Evolutionary conservation across 2,113 vertebrate genomes (phyloP), one percentile per base, ranked within the genome.

Genomic region (Corapipo altera): DNA sequence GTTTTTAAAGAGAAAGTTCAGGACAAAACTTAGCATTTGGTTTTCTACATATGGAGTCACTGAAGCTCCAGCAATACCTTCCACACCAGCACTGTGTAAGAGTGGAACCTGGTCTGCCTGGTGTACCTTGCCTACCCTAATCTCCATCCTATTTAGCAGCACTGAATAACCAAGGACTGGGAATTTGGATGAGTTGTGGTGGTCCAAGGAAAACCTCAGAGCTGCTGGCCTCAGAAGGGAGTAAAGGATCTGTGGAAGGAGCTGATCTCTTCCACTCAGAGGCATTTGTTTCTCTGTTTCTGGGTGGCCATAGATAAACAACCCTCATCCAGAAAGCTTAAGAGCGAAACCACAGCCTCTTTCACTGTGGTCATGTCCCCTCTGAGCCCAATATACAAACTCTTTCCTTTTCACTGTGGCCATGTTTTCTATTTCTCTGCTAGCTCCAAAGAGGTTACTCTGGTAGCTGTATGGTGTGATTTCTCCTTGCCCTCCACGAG

Each of bases 321-420:
- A n/a, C 9, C 3, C 18, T 0, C 0, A 12, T 48, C 30, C 49
- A 69, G 73, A 67, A 85, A 26, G 11, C 41, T 59, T 21, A 8
- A 67, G n/a, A 51, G 41, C 19, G 22, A 89, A 85, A 66, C 9
- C 35, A 52, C 27, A 43, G 13, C 20, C 16, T 19, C 21, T 70
- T 86, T 81, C 67, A 43, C 70, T 37, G 16, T 30, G 30, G 23
- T 5, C 4, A 9, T 48, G 6, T 67, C 41, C 86, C 27, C 33
- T 74, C 61, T 89, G 21, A 85, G 30, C 4, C 39, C 8, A 58
- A 2, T 35, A 18, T 8, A 80, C 0, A 3, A 70, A 44, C 54
- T 66, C 4, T 27, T 82, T 46, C 21, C 58, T 55, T 86, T 62
- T 62, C 1, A 0, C 41, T 80, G 86, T 64, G 72, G 15, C 26